A percentile compares a stretch with the other conserved stretches of the same genome.
Conservation (phyloP, 2,888 invertebrate genomes). For the Acleris emargana region DNA sequence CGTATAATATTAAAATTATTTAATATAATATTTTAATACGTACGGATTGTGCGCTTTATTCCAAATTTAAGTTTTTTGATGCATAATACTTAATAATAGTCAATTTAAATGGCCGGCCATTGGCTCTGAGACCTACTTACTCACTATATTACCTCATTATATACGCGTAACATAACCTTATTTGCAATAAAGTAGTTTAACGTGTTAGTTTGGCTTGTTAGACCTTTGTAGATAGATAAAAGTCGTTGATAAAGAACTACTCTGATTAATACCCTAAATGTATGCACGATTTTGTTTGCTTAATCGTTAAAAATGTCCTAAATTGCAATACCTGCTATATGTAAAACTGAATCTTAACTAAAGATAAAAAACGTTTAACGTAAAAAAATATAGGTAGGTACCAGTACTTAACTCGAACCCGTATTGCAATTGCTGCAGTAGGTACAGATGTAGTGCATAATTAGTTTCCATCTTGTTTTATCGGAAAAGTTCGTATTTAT, state of each 20-base stretch:
- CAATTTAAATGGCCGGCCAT: constrained; percentile 15
- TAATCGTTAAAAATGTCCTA: too few relatives aligned
- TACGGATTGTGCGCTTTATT: constrained; percentile 22
- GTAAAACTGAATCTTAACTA: not conserved
- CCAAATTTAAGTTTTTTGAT: constrained; percentile 9
- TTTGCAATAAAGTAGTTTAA: constrained; percentile 15
- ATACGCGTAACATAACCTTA: constrained; percentile 12
- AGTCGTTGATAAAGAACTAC: not conserved
- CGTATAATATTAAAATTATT: constrained; percentile 19
- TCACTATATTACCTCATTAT: constrained; percentile 24
- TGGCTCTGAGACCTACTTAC: constrained; percentile 21
- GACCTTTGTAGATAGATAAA: constrained; percentile 6
- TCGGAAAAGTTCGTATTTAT: too few relatives aligned
- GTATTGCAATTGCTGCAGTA: too few relatives aligned
- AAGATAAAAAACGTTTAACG: too few relatives aligned
- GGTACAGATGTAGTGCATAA: too few relatives aligned
- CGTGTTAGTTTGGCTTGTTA: constrained; percentile 23
- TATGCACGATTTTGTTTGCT: too few relatives aligned
- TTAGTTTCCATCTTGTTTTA: too few relatives aligned
- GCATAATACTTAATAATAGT: constrained; percentile 20
- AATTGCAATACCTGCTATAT: not conserved
- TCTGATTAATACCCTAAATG: not conserved
- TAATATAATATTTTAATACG: constrained; percentile 14
- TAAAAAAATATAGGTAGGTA: too few relatives aligned
- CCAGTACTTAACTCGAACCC: too few relatives aligned